Base-by-base conservation (phyloP, 1,140 invertebrate species). In the Paraescarpia echinospica region DNA sequence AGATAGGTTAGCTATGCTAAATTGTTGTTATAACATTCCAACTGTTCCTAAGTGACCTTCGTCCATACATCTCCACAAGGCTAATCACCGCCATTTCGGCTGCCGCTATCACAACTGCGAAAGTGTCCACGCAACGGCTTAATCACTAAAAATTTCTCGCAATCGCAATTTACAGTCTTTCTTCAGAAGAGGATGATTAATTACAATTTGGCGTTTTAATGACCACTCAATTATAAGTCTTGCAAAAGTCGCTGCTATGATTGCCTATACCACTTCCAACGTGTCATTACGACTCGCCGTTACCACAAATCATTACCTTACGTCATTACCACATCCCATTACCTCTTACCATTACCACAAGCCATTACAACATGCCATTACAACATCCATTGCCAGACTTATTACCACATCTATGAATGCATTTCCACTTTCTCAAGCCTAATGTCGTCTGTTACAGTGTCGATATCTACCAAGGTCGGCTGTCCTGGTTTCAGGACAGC, bases 401-500 rank as follows among this genome's bases (percentile, higher is more conserved):
- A 77, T 77, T 77, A 31, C 59, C 59, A 92, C 33, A 59, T 48
- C 4, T 27, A 31, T 22, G 59, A 77, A 77, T 77, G 12, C 59
- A 77, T 18, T 77, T 18, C 41, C 41, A 59, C 33, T n/a, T 77
- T 33, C 48, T 48, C 59, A 31, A 14, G 33, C 33, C 33, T 91
- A 51, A 4, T 77, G 59, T 31, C 59, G 59, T 77, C 18, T 77
- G 59, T 92, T 89, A 14, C 91, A 93, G 93, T 91, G 93, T 93
- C 18, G 93, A 93, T 35, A 93, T 92, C 41, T 93, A 93, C 90
- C 93, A 93, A 48, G 41, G 91, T 34, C 93, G 92, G 41, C 92
- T 93, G 34, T 91, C 92, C 31, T 93, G 93, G 88, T 91, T 93
- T 35, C 90, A 90, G 34, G 93, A 93, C 92, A 48, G 92, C 35